Conservation (phyloP, 2,797 vertebrate species). For the Enteromius afrohamiltoni region DNA sequence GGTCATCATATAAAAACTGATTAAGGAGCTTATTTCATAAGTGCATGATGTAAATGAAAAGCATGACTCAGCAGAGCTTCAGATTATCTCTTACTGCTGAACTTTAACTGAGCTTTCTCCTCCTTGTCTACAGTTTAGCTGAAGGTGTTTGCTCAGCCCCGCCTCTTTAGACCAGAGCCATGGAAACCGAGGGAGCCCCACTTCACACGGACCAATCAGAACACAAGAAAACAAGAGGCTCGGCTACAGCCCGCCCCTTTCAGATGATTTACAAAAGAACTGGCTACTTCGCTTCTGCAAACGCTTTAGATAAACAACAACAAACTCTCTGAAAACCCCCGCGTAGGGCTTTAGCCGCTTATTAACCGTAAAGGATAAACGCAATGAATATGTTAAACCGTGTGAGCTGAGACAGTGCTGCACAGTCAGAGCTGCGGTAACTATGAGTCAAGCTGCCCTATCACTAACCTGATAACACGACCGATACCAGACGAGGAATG, state of each 20-base stretch:
- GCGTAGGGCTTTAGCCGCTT: not conserved
- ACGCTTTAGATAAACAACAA: not conserved
- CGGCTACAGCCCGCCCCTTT: conserved; percentile 10
- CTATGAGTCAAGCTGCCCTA: not conserved
- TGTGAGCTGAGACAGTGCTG: not conserved
- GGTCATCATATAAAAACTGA: not conserved
- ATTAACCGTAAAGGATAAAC: not conserved
- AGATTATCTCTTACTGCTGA: not conserved
- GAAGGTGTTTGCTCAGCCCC: not conserved
- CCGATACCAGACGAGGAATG: not conserved
- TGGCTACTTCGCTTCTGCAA: conserved; percentile 18
- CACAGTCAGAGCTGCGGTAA: not conserved
- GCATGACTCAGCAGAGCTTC: not conserved
- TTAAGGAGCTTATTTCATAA: not conserved
- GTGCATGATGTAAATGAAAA: not conserved
- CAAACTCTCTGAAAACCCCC: not conserved
- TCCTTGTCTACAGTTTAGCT: no score
- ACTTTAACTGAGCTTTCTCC: not conserved
- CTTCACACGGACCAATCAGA: conserved; percentile 34
- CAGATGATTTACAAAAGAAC: not conserved
- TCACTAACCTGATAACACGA: conserved; percentile 20
- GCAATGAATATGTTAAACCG: not conserved
- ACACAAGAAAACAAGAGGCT: conserved; percentile 24
- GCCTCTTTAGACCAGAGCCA: conserved; percentile 12
- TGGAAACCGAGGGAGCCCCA: conserved; percentile 9